Evolutionary conservation across 2,113 vertebrate species (phyloP).

Genomic region (Sander lucioperca): DNA sequence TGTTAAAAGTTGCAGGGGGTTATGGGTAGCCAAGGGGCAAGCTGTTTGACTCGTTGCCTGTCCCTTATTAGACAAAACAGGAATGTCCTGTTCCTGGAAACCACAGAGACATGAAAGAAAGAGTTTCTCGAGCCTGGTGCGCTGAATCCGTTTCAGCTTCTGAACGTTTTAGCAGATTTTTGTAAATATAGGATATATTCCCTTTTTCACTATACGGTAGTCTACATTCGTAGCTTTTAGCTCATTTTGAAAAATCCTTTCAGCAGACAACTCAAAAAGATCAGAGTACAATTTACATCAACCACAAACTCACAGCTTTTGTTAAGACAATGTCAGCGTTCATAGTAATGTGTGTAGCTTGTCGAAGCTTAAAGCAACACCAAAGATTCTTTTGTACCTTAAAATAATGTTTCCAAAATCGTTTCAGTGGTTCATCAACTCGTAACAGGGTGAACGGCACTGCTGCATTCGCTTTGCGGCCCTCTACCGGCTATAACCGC

Average conservation of each 20-base stretch:
- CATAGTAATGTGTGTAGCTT: neutral
- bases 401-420: too few species aligned
- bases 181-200: neutral
- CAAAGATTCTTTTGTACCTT: too few species aligned
- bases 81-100: slow-evolving; percentile 17
- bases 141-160: neutral
- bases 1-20: slow-evolving; percentile 11
- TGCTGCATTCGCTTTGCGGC: too few species aligned
- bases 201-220: too few species aligned
- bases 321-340: neutral
- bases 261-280: neutral
- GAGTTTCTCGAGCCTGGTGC: neutral
- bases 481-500: too few species aligned
- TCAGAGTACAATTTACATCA: neutral
- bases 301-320: neutral
- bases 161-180: too few species aligned
- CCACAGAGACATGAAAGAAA: slow-evolving; percentile 20
- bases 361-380: neutral
- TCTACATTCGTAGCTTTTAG: neutral
- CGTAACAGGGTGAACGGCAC: too few species aligned
- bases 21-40: slow-evolving; percentile 35
- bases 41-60: neutral
- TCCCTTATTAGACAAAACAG: slow-evolving; percentile 22
- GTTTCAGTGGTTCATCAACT: too few species aligned
- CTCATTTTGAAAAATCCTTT: neutral